Base-by-base conservation (phyloP, 2,797 vertebrate species). In the Bovichtus diacanthus region DNA sequence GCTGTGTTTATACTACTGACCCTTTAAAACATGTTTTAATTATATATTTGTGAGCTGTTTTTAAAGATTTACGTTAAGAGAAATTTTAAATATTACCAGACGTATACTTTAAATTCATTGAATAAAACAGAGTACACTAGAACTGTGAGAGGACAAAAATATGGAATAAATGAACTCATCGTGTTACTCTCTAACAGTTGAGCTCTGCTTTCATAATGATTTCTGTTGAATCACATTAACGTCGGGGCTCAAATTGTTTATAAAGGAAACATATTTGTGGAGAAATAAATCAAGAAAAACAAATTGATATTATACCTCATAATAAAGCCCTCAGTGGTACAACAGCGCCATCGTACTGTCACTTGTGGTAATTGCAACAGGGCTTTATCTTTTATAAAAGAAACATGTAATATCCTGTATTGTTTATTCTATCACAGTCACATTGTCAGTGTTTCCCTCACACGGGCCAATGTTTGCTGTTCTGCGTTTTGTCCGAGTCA, bases 301-400 rank as follows among this genome's bases (percentile, higher is more conserved):
- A 9, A 50, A 34, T 4, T 34, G 3, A 27, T 54, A 10, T 10
- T 13, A 13, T 53, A 38, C 16, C 34, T 39, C 15, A 31, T n/a
- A 9, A 46, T 44, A 18, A 59, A 38, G 2, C 10, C 16, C 4
- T 36, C 3, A 0, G 25, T 39, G 56, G 39, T 9, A 3, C 34
- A 34, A 60, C 58, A 74, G 46, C 15, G 74, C 78, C 78, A 46
- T 15, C 75, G 3, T 19, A n/a, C 61, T 63, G 78, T 9, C 11
- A 49, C 23, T 6, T 15, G n/a, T 11, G 66, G 79, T 44, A 68
- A 70, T 5, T 68, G 31, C 69, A 67, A 8, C 21, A 59, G 27
- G 13, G 15, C 21, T 56, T 27, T 9, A 3, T 21, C 23, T 25
- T 41, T 16, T 5, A 56, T 16, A 19, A 15, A 59, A 34, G 31